phyloP scores from a whole-genome alignment of 1,140 invertebrate species.

The Venturia canescens region DNA sequence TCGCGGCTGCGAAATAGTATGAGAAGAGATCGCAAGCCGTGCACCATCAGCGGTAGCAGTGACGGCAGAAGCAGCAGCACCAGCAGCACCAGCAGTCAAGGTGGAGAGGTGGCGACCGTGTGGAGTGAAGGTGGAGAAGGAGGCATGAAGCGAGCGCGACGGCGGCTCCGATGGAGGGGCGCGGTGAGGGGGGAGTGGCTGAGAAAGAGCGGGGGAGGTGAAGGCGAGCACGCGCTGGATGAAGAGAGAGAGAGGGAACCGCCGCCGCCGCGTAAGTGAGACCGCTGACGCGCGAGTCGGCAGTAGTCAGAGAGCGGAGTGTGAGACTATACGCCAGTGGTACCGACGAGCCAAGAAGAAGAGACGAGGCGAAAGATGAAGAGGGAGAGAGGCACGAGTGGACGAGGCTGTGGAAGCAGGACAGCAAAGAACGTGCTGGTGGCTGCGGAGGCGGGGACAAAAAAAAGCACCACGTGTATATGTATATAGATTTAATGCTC shows the following conservation, averaged over 20 bases:
- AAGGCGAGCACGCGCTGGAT: slow-evolving; percentile 49
- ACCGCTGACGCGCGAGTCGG: slow-evolving; percentile 50
- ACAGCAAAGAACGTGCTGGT: slow-evolving; percentile 37
- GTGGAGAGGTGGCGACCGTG: slow-evolving; percentile 23
- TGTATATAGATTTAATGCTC: no score
- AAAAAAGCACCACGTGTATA: neutral
- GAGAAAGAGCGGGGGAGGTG: slow-evolving; percentile 37
- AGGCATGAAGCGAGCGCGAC: slow-evolving; percentile 16
- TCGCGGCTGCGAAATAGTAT: slow-evolving; percentile 48
- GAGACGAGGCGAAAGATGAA: slow-evolving; percentile 31
- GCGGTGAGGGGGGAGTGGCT: slow-evolving; percentile 29
- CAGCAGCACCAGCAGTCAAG: slow-evolving; percentile 46
- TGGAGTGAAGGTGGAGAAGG: slow-evolving; percentile 39
- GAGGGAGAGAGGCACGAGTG: slow-evolving; percentile 26
- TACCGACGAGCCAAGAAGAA: slow-evolving; percentile 29
- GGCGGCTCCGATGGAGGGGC: slow-evolving; percentile 4
- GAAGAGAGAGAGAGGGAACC: slow-evolving; percentile 42
- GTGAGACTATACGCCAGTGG: slow-evolving; percentile 6
- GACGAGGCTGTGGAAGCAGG: neutral
- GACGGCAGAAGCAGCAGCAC: slow-evolving; percentile 49
- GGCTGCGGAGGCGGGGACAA: slow-evolving; percentile 51
- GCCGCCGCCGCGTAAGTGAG: slow-evolving; percentile 35
- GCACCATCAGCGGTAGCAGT: neutral
- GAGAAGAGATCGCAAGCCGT: slow-evolving; percentile 42
- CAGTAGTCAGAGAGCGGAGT: slow-evolving; percentile 49